Evolutionary conservation across 2,888 invertebrate genomes (phyloP).

Genomic region (Sphecodes monilicornis): DNA sequence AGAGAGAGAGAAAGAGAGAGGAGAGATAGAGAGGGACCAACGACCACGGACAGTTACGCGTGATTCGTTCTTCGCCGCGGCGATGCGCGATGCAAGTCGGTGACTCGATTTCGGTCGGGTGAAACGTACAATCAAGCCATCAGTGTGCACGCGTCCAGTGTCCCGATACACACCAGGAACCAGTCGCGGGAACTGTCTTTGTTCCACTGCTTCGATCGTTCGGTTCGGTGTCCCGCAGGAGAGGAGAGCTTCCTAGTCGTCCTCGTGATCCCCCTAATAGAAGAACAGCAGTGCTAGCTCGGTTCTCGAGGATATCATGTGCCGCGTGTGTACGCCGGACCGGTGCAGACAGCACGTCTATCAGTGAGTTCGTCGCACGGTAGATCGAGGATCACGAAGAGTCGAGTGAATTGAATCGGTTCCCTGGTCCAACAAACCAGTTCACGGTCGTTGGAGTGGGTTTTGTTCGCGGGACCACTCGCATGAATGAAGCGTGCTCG

Average conservation of each 20-base stretch:
- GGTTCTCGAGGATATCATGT: conserved; percentile 52
- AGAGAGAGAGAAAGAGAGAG: conserved; percentile 10
- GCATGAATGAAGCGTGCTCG: conserved; percentile 19
- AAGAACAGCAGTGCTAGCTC: neutral
- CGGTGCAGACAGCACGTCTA: conserved; percentile 39
- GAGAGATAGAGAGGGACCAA: conserved; percentile 25
- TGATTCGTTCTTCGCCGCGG: conserved; percentile 65
- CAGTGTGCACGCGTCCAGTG: conserved; percentile 62
- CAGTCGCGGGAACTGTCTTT: neutral
- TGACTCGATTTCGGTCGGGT: conserved; percentile 66
- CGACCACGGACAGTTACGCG: conserved; percentile 67
- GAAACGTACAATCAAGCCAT: conserved; percentile 43
- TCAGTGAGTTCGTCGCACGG: neutral
- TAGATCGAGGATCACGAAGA: neutral
- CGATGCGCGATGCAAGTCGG: conserved; percentile 73
- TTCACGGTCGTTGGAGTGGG: neutral
- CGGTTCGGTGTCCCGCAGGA: neutral
- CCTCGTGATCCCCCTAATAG: neutral
- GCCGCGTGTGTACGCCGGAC: conserved; percentile 57
- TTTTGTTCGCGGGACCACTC: neutral
- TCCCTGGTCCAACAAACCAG: neutral
- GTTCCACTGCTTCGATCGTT: neutral
- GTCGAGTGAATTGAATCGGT: neutral
- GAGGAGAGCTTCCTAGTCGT: neutral
- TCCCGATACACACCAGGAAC: conserved; percentile 31